Base-by-base conservation (phyloP, 1,140 invertebrate genomes). In the Trichomalopsis sarcophagae region DNA sequence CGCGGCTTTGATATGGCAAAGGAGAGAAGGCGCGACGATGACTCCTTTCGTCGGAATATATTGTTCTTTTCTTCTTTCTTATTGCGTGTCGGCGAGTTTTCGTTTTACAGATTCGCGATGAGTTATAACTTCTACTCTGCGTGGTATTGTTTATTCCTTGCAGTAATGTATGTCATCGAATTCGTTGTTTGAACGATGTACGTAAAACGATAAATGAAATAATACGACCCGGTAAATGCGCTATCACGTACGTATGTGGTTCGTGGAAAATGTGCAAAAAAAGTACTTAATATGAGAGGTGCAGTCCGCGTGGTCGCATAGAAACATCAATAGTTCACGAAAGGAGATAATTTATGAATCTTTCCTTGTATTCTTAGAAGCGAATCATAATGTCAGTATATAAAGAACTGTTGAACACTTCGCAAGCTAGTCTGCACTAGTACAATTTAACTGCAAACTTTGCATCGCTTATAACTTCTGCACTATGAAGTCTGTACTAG, bases 331-430 rank as follows among this genome's bases (percentile, higher is more conserved):
- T 74, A n/a, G 2, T 23, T 50, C 77, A 27, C 40, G 68, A 82
- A 73, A 27, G 50, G 17, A 27, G 7, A 47, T 81, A 50, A 84
- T 79, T 73, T 71, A 78, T 55, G 75, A 21, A 30, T 50, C 40
- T 44, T 44, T 44, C 40, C 40, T 10, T 44, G 40, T 44, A 14
- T n/a, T 30, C 50, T 71, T 50, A 71, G 62, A 69, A 79, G n/a
- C 69, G 44, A 33, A 23, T 14, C 44, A 83, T 69, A 27, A 23
- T 7, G 27, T 21, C 50, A 1, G 69, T 84, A 84, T 84, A 84
- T 71, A 84, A 84, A 62, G 30, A 44, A 79, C 36, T 30, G 40
- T 23, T 5, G 23, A 78, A 14, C 40, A 66, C 23, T 83, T 17
- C 2, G 44, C 7, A 6, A 76, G n/a, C 23, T 83, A 66, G 36